Base-by-base conservation (phyloP, 2,113 vertebrate species). In the Cyprinodon brontotheroides region DNA sequence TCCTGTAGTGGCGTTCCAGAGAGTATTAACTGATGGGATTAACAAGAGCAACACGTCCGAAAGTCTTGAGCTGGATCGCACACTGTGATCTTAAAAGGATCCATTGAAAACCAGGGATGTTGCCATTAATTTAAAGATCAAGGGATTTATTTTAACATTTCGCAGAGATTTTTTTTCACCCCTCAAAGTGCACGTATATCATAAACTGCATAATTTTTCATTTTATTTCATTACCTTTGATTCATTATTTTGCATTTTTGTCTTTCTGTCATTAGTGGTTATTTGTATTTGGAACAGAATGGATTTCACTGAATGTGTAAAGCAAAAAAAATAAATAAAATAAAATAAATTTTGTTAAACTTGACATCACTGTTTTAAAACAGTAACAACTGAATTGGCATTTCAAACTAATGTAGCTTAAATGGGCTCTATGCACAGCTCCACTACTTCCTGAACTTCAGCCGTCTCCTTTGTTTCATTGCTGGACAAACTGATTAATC, bases 11-110 rank as follows among this genome's bases (percentile, higher is more conserved):
- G 74, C 79, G 63, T 72, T 77, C 76, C 68, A 73, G 68, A 70
- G 79, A 74, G 77, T 75, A 78, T 86, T 81, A 89, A 70, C 48
- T 12, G 72, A 81, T 64, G 65, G 73, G 83, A 86, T 91, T 88
- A 81, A 79, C 81, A 78, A 78, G 79, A 68, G 68, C 80, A 85
- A 65, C 84, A 76, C 72, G 67, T 82, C 77, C 81, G 64, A 61
- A 82, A 61, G 77, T 88, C 86, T 82, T 81, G 75, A 83, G 84
- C 81, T 82, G 69, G 72, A 74, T 76, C 82, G 78, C 88, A 80
- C 74, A n/a, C 84, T 84, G 82, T 75, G 80, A 75, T 82, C 77
- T 79, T 67, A 64, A 89, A 84, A 85, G 69, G 83, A 79, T 85
- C 81, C 40, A 37, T 82, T 72, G 77, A 69, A 87, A 85, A 84